Conservation (phyloP, 2,888 invertebrate species). For the Temnothorax unifasciatus region DNA sequence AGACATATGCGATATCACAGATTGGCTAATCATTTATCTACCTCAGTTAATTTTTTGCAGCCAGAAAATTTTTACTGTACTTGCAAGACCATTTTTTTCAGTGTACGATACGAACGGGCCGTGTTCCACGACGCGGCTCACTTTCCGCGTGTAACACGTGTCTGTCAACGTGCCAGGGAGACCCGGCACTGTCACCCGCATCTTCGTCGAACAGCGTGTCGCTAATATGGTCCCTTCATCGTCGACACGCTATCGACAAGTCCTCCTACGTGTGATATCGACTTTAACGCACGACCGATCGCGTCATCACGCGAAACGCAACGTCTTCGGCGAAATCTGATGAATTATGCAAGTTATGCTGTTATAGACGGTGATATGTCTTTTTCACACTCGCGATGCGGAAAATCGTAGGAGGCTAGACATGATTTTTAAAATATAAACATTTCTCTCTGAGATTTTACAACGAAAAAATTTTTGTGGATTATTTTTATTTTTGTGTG, state of each 20-base stretch:
- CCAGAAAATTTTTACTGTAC: no score
- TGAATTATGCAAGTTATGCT: constrained; percentile 36
- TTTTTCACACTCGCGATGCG: background rate
- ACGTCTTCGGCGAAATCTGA: constrained; percentile 20
- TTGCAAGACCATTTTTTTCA: no score
- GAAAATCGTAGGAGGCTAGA: no score
- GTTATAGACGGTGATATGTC: background rate
- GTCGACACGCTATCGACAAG: constrained; percentile 64
- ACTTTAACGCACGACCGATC: constrained; percentile 41
- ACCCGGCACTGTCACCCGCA: constrained; percentile 37
- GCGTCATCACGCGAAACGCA: constrained; percentile 60
- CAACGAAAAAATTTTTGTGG: background rate
- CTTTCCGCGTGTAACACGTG: constrained; percentile 38
- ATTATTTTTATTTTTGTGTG: background rate
- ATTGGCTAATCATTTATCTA: no score
- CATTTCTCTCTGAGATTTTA: background rate
- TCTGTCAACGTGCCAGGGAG: constrained; percentile 38
- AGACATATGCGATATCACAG: no score
- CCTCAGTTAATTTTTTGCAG: no score
- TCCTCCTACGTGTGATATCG: constrained; percentile 49
- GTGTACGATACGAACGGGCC: background rate
- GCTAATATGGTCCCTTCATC: constrained; percentile 66
- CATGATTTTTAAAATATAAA: background rate
- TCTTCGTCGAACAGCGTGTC: constrained; percentile 72
- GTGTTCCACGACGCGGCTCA: background rate